Conservation (phyloP, 2,797 vertebrate species). For the Crocodylus rhombifer region DNA sequence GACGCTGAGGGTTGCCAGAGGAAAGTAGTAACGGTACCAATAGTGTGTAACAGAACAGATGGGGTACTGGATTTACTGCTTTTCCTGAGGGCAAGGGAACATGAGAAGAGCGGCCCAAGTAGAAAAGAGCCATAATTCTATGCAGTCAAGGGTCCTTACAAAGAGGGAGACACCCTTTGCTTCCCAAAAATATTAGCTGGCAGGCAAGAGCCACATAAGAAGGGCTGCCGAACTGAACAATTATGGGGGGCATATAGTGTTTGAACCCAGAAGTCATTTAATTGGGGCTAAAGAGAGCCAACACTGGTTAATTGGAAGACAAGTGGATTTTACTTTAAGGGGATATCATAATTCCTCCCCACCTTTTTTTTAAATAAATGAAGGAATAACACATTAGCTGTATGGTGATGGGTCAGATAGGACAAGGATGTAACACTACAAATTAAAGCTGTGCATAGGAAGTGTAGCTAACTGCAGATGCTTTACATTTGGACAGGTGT, state of each 20-base stretch:
- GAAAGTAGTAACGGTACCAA: neutral
- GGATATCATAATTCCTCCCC: no score
- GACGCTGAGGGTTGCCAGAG: neutral
- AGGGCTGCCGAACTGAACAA: no score
- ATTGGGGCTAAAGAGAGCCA: neutral
- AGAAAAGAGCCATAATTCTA: neutral
- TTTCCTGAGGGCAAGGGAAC: neutral
- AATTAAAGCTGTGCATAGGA: neutral
- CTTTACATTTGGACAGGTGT: neutral
- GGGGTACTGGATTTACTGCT: neutral
- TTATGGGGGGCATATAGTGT: neutral
- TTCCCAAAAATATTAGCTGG: neutral
- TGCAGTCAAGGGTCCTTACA: neutral
- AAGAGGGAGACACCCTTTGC: neutral
- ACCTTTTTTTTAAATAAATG: neutral
- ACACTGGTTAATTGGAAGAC: neutral
- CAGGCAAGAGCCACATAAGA: neutral
- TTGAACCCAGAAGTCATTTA: neutral
- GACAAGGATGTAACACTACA: no score
- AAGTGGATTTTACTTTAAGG: neutral
- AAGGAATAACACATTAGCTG: neutral
- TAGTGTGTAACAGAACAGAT: neutral
- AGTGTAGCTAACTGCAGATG: neutral
- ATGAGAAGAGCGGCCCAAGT: neutral
- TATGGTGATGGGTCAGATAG: neutral